Percentiles rank a stretch among this genome's conserved stretches.
phyloP scores from a whole-genome alignment of 2,797 vertebrate genomes.

The Glossophaga mutica region DNA sequence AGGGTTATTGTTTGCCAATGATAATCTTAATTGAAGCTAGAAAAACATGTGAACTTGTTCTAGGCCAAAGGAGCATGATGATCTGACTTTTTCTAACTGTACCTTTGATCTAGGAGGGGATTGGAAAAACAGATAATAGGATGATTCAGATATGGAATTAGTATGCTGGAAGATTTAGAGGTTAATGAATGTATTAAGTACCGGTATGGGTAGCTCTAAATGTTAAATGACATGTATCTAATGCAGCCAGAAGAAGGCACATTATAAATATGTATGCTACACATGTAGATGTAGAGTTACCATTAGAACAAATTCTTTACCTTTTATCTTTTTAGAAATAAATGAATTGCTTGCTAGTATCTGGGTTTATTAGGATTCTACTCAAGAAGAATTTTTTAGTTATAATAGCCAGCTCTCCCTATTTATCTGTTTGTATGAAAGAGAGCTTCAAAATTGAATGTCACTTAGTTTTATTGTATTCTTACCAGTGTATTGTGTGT shows the following conservation, averaged over 20 bases:
- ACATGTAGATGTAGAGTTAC: background rate
- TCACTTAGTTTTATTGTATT: background rate
- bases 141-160: background rate
- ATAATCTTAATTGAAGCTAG: background rate
- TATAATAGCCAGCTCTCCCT: background rate
- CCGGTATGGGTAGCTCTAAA: background rate
- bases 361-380: background rate
- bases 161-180: background rate
- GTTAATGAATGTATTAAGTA: background rate
- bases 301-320: constrained; percentile 20
- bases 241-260: background rate
- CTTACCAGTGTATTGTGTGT: background rate
- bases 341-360: background rate
- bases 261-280: background rate
- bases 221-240: background rate
- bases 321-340: background rate
- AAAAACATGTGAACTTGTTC: background rate
- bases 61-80: background rate
- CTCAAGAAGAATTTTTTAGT: background rate
- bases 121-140: background rate
- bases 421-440: constrained; percentile 5
- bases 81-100: background rate
- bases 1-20: background rate
- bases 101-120: background rate
- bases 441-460: background rate